These are phyloP conservation scores for Tanypteryx hageni DNA, from an alignment of 2,888 invertebrate species.

Conservation along the genomic window DNA sequence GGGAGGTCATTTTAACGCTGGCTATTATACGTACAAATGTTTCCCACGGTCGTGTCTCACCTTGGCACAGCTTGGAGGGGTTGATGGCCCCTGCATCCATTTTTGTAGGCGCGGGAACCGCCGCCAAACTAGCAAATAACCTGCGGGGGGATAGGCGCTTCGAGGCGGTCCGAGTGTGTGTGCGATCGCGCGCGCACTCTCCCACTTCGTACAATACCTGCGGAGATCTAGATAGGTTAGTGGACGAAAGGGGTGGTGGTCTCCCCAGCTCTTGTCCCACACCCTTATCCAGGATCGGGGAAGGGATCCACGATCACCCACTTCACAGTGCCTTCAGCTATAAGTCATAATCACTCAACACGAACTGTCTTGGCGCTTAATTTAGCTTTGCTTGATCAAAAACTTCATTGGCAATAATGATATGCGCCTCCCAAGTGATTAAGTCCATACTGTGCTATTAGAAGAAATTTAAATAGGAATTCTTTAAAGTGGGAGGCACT, in stretches of 20 bases:
- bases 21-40: constrained; percentile 71
- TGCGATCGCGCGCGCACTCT: constrained; percentile 64
- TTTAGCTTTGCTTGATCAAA: constrained; percentile 36
- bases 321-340: constrained; percentile 55
- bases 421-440: constrained; percentile 39
- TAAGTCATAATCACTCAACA: constrained; percentile 46
- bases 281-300: constrained; percentile 64
- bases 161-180: constrained; percentile 64
- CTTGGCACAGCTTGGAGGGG: constrained; percentile 73
- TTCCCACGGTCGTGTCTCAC: constrained; percentile 75
- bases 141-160: constrained; percentile 64
- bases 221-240: constrained; percentile 64
- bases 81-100: constrained; percentile 62
- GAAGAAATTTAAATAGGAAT: constrained; percentile 5
- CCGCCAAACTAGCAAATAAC: constrained; percentile 63
- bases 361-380: constrained; percentile 25
- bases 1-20: constrained; percentile 44
- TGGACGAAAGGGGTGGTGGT: constrained; percentile 63
- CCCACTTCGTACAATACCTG: constrained; percentile 64
- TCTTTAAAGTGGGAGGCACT: constrained; percentile 50
- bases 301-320: constrained; percentile 61
- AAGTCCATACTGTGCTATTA: constrained; percentile 27
- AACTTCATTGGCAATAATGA: constrained; percentile 39
- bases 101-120: constrained; percentile 63
- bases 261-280: constrained; percentile 63